Percentiles rank a stretch among this genome's conserved stretches.
Conservation (phyloP, 2,797 vertebrate species). For the Nyctalus aviator region DNA sequence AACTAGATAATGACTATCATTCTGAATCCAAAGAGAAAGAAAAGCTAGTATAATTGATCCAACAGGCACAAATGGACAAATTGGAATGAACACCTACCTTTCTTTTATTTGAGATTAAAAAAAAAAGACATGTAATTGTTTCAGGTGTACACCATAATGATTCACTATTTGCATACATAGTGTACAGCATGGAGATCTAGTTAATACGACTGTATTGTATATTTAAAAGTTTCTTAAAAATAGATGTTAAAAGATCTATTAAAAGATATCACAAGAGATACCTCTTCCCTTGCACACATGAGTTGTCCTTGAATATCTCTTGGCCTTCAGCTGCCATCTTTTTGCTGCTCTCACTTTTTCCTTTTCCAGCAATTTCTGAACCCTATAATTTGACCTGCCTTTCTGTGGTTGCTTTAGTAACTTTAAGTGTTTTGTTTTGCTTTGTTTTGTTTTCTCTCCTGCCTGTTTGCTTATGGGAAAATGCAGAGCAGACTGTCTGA, state of each 20-base stretch:
- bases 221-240: not conserved
- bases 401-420: constrained; percentile 25
- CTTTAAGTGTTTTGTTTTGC: not conserved
- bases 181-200: not conserved
- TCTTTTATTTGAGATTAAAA: not conserved
- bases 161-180: not conserved
- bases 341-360: not conserved
- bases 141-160: not conserved
- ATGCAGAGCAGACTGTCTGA: not conserved
- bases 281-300: not conserved
- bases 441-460: not conserved
- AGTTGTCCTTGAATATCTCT: constrained; percentile 2
- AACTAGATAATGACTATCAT: not conserved
- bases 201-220: not conserved
- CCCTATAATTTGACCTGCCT: constrained; percentile 46
- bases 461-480: constrained; percentile 13
- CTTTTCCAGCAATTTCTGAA: constrained; percentile 40
- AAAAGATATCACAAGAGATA: not conserved
- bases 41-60: not conserved
- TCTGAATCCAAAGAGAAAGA: not conserved
- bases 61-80: not conserved
- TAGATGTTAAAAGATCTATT: not conserved
- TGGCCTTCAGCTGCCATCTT: not conserved
- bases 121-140: not conserved
- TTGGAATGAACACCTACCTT: not conserved